These are phyloP conservation scores for Villa cingulata DNA, from an alignment of 2,888 invertebrate species.

Conservation along the genomic window DNA sequence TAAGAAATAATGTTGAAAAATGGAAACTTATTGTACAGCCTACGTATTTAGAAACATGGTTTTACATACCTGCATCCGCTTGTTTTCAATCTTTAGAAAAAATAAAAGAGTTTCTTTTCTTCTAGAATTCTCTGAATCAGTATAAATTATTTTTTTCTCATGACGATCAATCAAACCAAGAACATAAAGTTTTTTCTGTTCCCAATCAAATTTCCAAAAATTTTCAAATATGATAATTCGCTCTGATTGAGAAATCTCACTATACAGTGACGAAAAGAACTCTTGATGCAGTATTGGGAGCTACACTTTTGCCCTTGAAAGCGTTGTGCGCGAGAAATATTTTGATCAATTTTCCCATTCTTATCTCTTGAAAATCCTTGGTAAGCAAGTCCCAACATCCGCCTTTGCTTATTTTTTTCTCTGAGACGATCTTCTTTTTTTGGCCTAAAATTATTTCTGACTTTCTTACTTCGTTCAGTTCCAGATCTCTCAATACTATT, in stretches of 20 bases:
- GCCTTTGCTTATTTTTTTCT: too few relatives aligned
- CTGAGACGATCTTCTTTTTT: too few relatives aligned
- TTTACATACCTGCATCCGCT: slow-evolving; percentile 7
- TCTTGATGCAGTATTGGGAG: slow-evolving; percentile 7
- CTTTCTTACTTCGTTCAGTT: too few relatives aligned
- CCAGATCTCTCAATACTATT: too few relatives aligned
- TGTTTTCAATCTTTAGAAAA: slow-evolving; percentile 5
- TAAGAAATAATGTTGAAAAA: too few relatives aligned
- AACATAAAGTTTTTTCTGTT: slow-evolving; percentile 7
- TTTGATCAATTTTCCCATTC: too few relatives aligned
- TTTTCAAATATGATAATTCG: slow-evolving; percentile 6
- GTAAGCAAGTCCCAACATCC: too few relatives aligned
- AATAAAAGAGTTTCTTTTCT: slow-evolving; percentile 1
- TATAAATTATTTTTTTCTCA: not conserved
- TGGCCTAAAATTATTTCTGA: too few relatives aligned
- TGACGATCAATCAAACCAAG: slow-evolving; percentile 1
- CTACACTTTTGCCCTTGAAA: slow-evolving; percentile 5
- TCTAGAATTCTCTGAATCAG: slow-evolving; percentile 5
- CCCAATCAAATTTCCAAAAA: slow-evolving; percentile 7
- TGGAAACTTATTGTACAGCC: too few relatives aligned
- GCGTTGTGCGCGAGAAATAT: too few relatives aligned
- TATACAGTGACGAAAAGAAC: slow-evolving; percentile 6
- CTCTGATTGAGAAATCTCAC: slow-evolving; percentile 1
- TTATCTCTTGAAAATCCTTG: too few relatives aligned
- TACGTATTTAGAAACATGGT: slow-evolving; percentile 7